These are phyloP conservation scores for Drosophila elegans DNA, from an alignment of 1,140 invertebrate genomes.

Conservation along the genomic window DNA sequence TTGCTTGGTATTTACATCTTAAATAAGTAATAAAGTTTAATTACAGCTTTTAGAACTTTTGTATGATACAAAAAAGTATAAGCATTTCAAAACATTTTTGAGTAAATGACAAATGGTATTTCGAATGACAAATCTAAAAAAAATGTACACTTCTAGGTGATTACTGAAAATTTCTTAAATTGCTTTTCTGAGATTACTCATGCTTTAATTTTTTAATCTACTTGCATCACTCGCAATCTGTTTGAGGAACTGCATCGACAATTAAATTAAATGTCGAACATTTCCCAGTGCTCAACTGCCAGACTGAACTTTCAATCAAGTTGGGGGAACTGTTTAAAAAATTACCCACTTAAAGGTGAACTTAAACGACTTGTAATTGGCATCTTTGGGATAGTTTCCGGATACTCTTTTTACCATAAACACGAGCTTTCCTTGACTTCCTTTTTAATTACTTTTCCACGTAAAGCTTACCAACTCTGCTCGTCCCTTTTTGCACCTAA, in stretches of 20 bases:
- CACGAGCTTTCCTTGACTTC: slow-evolving; percentile 6
- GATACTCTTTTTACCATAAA: neutral
- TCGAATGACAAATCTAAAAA: neutral
- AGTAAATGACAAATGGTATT: no score
- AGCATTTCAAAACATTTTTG: no score
- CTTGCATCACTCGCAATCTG: neutral
- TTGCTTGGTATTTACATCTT: no score
- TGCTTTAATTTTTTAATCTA: neutral
- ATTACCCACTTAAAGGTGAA: slow-evolving; percentile 42
- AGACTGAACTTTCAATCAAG: slow-evolving; percentile 22
- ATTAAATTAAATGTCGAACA: slow-evolving; percentile 25
- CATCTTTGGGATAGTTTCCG: slow-evolving; percentile 33
- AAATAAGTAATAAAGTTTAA: no score
- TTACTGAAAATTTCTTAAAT: neutral
- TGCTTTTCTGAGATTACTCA: neutral
- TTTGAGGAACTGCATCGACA: slow-evolving; percentile 15
- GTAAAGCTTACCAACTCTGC: slow-evolving; percentile 31
- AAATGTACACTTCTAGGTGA: neutral
- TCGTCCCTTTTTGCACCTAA: slow-evolving; percentile 38
- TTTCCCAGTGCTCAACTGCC: slow-evolving; percentile 11
- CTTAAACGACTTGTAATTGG: slow-evolving; percentile 39
- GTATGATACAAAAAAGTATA: no score
- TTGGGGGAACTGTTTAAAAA: slow-evolving; percentile 15
- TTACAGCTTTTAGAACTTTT: no score
- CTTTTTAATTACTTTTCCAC: slow-evolving; percentile 65